Conservation (phyloP, 2,888 invertebrate genomes). For the Oeneis ivallda region DNA sequence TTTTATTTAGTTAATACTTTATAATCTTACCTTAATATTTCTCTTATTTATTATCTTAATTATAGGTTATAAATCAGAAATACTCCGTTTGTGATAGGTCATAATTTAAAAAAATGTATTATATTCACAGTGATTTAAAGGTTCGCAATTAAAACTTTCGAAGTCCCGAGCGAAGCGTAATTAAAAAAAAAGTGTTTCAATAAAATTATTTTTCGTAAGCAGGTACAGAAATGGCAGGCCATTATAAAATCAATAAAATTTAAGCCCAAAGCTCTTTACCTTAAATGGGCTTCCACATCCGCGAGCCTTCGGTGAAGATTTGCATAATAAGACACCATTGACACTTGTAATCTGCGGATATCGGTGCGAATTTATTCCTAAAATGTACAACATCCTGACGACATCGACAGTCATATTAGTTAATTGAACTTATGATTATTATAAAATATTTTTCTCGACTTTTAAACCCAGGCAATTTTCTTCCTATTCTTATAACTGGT, state of each 20-base stretch:
- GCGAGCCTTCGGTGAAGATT: constrained; percentile 54
- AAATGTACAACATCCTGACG: constrained; percentile 20
- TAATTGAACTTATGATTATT: not conserved
- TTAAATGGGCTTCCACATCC: constrained; percentile 47
- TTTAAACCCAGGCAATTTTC: too few relatives aligned
- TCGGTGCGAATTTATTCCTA: constrained; percentile 26
- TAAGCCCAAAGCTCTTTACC: constrained; percentile 37
- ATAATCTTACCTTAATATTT: not conserved
- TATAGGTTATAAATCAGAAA: not conserved
- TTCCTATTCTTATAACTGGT: too few relatives aligned
- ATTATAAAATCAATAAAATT: constrained; percentile 40
- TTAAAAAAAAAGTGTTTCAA: constrained; percentile 8
- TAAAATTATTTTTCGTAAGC: constrained; percentile 26
- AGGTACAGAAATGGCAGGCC: constrained; percentile 32
- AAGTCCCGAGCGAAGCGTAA: not conserved
- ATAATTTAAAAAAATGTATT: not conserved
- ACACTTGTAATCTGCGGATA: constrained; percentile 49
- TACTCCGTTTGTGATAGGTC: too few relatives aligned
- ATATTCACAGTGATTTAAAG: not conserved
- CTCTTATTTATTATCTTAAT: not conserved
- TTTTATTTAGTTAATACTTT: too few relatives aligned
- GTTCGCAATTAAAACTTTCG: constrained; percentile 1
- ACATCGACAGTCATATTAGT: constrained; percentile 2
- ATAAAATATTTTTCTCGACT: not conserved
- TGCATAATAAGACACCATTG: constrained; percentile 53